Evolutionary conservation across 2,888 invertebrate genomes (phyloP), one percentile per base, ranked within the genome.

Genomic region (Conchocele bisecta): DNA sequence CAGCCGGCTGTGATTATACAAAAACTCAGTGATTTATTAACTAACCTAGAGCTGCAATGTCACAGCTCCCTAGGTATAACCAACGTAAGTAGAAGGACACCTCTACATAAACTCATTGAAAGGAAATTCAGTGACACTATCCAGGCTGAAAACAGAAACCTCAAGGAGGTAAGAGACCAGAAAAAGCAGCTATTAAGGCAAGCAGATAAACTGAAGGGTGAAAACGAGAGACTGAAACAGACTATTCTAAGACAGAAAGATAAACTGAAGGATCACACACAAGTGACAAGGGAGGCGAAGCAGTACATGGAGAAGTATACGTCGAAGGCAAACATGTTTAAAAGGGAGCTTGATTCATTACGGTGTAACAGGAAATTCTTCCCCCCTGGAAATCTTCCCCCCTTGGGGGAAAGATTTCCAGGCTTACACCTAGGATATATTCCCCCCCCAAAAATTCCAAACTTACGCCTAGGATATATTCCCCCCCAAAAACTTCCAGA

Each of bases 261-360:
- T 20, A 77, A 79, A 48, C 67, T 87, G 46, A 77, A 81, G 11
- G 82, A 83, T n/a, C 83, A 83, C 56, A 78, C 75, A 33, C 63
- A 75, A 35, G 70, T 77, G 60, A 57, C 77, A 15, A 51, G 68
- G 56, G 78, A 79, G 13, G 69, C 80, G 24, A 85, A 82, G 50
- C 67, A 65, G 41, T 70, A 77, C 3, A 64, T 65, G 59, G 76
- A 76, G n/a, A 76, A 67, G 33, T 63, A 56, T 24, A 77, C 64
- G 61, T 67, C 69, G 46, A 75, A 80, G 50, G 56, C 48, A 7
- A 73, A 67, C 17, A 67, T 61, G 20, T 48, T 75, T 64, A 67
- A 53, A 57, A 65, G 54, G 51, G 77, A 80, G 50, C 46, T 73
- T 20, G 54, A 56, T 15, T 59, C 56, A 42, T 37, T 80, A 29